phyloP scores from a whole-genome alignment of 1,140 invertebrate species.

The Lepidurus packardi region DNA sequence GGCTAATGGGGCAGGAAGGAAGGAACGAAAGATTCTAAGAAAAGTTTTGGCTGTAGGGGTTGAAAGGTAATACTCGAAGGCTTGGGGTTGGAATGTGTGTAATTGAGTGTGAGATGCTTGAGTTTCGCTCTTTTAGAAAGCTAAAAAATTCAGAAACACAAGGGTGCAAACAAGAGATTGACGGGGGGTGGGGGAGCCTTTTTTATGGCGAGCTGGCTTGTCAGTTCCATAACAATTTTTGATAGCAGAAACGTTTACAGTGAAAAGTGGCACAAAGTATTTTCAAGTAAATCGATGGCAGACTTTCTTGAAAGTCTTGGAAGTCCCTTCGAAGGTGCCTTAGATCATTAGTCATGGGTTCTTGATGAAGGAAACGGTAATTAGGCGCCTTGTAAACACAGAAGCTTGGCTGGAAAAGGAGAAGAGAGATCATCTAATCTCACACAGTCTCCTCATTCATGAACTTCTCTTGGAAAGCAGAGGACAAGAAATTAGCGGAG shows the following conservation, averaged over 20 bases:
- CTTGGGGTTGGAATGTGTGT: not conserved
- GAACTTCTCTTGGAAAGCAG: not conserved
- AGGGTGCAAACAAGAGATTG: not conserved
- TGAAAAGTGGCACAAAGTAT: no score
- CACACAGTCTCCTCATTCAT: not conserved
- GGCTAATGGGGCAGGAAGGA: no score
- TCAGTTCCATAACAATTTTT: no score
- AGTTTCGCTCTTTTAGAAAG: not conserved
- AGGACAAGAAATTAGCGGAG: not conserved
- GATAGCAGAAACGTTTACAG: no score
- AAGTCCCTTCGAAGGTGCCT: not conserved
- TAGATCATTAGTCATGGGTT: not conserved
- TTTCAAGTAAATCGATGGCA: not conserved
- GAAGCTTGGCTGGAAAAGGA: not conserved
- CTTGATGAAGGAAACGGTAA: slow-evolving; percentile 18
- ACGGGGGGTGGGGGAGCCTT: not conserved
- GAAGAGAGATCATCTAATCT: not conserved
- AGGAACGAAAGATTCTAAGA: no score
- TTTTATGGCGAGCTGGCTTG: no score
- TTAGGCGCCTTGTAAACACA: slow-evolving; percentile 9
- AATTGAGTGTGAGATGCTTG: not conserved
- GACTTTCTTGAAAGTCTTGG: not conserved
- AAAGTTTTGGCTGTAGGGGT: not conserved
- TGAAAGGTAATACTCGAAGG: not conserved
- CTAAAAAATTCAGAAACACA: not conserved